Percentiles rank a stretch among this genome's conserved stretches.
Evolutionary conservation across 1,140 invertebrate genomes (phyloP).

Genomic region (Bombyx mandarina): DNA sequence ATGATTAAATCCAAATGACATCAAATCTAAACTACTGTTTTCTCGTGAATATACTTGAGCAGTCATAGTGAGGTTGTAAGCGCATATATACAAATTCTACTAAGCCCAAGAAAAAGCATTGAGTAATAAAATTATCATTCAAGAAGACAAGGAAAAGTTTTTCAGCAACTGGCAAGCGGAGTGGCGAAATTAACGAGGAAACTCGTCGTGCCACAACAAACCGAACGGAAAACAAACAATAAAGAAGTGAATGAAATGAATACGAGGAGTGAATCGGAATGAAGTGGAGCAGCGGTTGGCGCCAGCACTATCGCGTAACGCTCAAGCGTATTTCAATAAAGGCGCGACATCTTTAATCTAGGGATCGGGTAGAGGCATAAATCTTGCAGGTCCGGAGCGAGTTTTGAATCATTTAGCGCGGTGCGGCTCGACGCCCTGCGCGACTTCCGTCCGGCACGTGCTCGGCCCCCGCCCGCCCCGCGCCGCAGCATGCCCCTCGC

Average conservation of each 20-base stretch:
- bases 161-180: too few relatives aligned
- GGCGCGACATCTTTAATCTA: conserved; percentile 68
- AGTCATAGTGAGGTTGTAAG: too few relatives aligned
- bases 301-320: conserved; percentile 23
- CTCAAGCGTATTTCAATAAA: conserved; percentile 65
- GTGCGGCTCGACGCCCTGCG: conserved; percentile 46
- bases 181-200: conserved; percentile 10
- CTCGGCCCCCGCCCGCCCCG: conserved; percentile 20
- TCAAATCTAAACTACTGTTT: too few relatives aligned
- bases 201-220: conserved; percentile 18
- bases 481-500: conserved; percentile 14
- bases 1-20: too few relatives aligned
- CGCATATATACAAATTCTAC: too few relatives aligned
- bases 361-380: conserved; percentile 65
- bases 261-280: conserved; percentile 45
- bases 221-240: conserved; percentile 48
- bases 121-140: too few relatives aligned
- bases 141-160: not conserved
- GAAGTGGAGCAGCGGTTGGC: conserved; percentile 19
- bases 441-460: conserved; percentile 18
- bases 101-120: too few relatives aligned
- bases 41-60: too few relatives aligned
- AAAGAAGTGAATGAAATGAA: conserved; percentile 51
- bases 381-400: conserved; percentile 67
- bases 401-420: conserved; percentile 70